Base-by-base conservation (phyloP, 30 jellyfish, hydroid and myxozoan genomes). In the Pseudorhiza aurosa region DNA sequence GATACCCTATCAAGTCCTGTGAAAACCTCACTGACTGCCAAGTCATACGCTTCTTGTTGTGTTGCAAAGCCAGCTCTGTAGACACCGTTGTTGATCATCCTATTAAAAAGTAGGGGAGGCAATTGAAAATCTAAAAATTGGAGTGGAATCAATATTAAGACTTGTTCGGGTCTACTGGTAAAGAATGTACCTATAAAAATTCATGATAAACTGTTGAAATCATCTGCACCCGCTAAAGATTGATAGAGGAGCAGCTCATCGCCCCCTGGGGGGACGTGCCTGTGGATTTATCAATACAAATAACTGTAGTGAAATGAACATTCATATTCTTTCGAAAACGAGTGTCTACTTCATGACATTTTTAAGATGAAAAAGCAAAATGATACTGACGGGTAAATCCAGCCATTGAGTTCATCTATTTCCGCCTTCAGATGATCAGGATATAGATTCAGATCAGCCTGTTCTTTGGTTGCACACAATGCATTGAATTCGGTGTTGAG, bases 21-120 rank as follows among this genome's bases (percentile, higher is more conserved):
- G 56, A 85, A 85, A 1, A 85, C 76, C 9, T 75, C 90, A 32
- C 55, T 63, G 1, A 85, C 96, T 27, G 96, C 96, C 19, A 5
- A 62, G 55, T 85, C 90, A 39, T 85, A 85, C 17, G 96, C 88
- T 57, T 85, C 96, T 67, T 85, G 96, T 17, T 86, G 43, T 74
- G 58, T 74, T 4, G 96, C 96, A 75, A 85, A 85, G 14, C 96
- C 96, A 65, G 83, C 82, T 62, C 83, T 64, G 81, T 85, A 85
- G 17, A 85, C 96, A 6, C 96, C 96, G 53, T 85, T 85, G 50
- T 85, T 85, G 31, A 85, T 85, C 90, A 74, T 85, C n/a, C 96
- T 85, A 53, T 14, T n/a, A n/a, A n/a, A n/a, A n/a, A n/a, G n/a
- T n/a, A n/a, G n/a, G n/a, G n/a, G n/a, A n/a, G n/a, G n/a, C n/a